Conservation (phyloP, 2,113 vertebrate genomes). For the Drymodes brunneopygia region DNA sequence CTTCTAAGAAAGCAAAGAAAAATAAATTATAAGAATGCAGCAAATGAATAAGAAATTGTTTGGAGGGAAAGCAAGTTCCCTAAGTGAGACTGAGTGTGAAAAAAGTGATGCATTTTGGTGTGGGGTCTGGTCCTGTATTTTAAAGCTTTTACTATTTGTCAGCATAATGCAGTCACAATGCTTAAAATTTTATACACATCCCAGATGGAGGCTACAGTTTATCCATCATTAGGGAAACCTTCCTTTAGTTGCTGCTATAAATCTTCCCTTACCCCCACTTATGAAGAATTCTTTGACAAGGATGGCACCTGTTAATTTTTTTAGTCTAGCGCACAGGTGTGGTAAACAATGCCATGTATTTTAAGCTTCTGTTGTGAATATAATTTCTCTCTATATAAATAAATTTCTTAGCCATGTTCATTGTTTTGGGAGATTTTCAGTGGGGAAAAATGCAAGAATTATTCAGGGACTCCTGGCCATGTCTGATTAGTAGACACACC, state of each 20-base stretch:
- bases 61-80: not conserved
- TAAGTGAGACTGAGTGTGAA: not conserved
- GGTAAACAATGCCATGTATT: not conserved
- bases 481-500: not conserved
- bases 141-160: not conserved
- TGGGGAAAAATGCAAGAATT: not conserved
- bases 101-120: not conserved
- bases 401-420: not conserved
- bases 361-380: not conserved
- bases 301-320: not conserved
- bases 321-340: not conserved
- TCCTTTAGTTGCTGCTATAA: not conserved
- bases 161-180: not conserved
- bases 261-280: not conserved
- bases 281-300: not conserved
- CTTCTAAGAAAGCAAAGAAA: not conserved
- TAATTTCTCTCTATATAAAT: not conserved
- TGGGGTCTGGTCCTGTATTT: not conserved
- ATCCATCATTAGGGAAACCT: not conserved
- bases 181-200: not conserved
- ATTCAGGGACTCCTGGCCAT: not conserved
- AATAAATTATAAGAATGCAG: not conserved
- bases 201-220: not conserved
- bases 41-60: not conserved
- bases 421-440: not conserved